These are phyloP conservation scores for Gastrophysa polygoni DNA, from an alignment of 2,888 invertebrate genomes.

Conservation along the genomic window DNA sequence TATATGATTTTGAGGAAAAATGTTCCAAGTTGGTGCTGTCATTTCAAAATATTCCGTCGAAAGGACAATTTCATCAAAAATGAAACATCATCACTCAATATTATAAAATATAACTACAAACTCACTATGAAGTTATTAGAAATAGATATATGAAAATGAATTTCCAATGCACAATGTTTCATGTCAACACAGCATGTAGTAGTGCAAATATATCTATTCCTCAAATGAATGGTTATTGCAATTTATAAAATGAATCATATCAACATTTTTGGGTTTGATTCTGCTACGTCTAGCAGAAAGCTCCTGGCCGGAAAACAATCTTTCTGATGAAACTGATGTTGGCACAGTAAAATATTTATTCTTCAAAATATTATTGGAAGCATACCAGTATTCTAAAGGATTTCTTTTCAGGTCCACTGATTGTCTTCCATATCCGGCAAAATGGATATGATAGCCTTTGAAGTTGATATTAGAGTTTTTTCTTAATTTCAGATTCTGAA, in stretches of 20 bases:
- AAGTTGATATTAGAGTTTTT: background rate
- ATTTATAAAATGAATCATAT: constrained; percentile 2
- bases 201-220: no score
- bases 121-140: no score
- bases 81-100: no score
- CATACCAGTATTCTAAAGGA: constrained; percentile 7
- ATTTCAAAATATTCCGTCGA: no score
- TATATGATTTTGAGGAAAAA: no score
- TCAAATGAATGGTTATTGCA: no score
- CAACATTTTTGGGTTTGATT: constrained; percentile 15
- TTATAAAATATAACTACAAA: no score
- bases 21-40: no score
- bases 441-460: constrained; percentile 11
- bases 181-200: no score
- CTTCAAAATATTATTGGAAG: background rate
- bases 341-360: background rate
- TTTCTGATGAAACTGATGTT: constrained; percentile 11
- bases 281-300: constrained; percentile 8
- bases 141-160: no score
- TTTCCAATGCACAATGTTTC: no score
- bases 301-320: constrained; percentile 7
- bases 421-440: constrained; percentile 6
- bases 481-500: background rate
- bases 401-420: background rate
- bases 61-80: no score